Percentiles rank a stretch among this genome's conserved stretches.
phyloP scores from a whole-genome alignment of 2,888 invertebrate genomes.

The Erynnis tages region DNA sequence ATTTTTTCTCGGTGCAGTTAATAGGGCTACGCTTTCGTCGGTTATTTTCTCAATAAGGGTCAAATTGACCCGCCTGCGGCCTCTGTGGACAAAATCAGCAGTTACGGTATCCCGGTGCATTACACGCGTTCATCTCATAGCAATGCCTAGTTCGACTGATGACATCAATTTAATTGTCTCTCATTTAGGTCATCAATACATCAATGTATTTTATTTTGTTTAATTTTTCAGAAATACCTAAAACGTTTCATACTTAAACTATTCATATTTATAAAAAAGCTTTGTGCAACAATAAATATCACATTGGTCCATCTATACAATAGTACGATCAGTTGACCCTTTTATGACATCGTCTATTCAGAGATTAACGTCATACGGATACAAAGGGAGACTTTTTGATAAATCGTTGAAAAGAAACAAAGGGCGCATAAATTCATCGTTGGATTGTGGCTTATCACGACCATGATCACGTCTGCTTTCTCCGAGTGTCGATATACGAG shows the following conservation, averaged over 20 bases:
- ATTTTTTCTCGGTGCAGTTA: slow-evolving; percentile 67
- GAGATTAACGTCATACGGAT: slow-evolving; percentile 37
- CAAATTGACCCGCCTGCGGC: slow-evolving; percentile 71
- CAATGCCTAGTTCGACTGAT: neutral
- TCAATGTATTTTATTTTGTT: no score
- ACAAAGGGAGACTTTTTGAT: slow-evolving; percentile 66
- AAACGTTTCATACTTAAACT: no score
- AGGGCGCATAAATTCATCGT: slow-evolving; percentile 76
- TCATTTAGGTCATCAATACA: no score
- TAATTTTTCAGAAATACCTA: no score
- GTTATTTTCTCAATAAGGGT: slow-evolving; percentile 76
- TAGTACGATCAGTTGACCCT: slow-evolving; percentile 48
- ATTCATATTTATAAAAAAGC: neutral
- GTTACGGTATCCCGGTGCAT: neutral
- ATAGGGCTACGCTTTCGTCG: slow-evolving; percentile 68
- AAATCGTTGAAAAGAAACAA: slow-evolving; percentile 76
- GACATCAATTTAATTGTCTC: no score
- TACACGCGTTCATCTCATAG: no score
- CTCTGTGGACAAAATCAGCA: slow-evolving; percentile 65
- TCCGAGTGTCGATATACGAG: slow-evolving; percentile 56
- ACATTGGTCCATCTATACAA: slow-evolving; percentile 28
- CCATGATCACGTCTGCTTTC: slow-evolving; percentile 70
- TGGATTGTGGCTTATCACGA: slow-evolving; percentile 63
- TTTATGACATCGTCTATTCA: slow-evolving; percentile 42
- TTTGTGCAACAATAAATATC: slow-evolving; percentile 7